Percentiles rank a stretch among this genome's conserved stretches.
phyloP scores from a whole-genome alignment of 2,113 vertebrate species.

The Colossoma macropomum region DNA sequence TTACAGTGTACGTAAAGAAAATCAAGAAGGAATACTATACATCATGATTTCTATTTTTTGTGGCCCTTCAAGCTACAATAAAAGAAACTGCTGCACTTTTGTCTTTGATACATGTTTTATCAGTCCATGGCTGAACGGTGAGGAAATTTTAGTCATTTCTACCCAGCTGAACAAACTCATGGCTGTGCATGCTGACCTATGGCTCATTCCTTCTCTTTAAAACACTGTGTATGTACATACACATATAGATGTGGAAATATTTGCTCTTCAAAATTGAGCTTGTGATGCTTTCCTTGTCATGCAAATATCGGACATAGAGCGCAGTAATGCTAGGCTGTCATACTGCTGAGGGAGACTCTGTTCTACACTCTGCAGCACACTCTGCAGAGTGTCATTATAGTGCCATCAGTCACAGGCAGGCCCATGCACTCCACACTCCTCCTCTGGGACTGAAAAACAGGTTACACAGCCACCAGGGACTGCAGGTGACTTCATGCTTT shows the following conservation, averaged over 20 bases:
- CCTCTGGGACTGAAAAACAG: conserved; percentile 61
- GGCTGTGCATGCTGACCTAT: too few species aligned
- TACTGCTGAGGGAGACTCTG: neutral
- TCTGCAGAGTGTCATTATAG: conserved; percentile 49
- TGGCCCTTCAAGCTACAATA: too few species aligned
- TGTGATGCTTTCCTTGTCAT: conserved; percentile 9
- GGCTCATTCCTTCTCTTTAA: neutral
- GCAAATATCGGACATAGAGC: conserved; percentile 8
- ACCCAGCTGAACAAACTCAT: too few species aligned
- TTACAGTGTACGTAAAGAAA: too few species aligned
- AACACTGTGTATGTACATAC: neutral
- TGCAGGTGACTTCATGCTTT: conserved; percentile 67
- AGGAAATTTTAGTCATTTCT: too few species aligned
- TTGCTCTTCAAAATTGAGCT: conserved; percentile 11
- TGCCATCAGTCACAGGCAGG: conserved; percentile 16
- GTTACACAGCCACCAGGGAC: conserved; percentile 57
- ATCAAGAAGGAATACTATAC: too few species aligned
- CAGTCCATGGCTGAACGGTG: too few species aligned
- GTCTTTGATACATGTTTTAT: too few species aligned
- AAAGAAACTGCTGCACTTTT: too few species aligned
- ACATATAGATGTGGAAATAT: neutral
- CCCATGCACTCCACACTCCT: conserved; percentile 26
- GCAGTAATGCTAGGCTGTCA: conserved; percentile 24
- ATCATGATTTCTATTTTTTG: too few species aligned
- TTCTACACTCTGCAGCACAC: conserved; percentile 27